Percentiles rank a stretch among this genome's conserved stretches.
These are phyloP conservation scores for Lophotis ruficrista DNA, from an alignment of 2,113 vertebrate species.

Conservation along the genomic window DNA sequence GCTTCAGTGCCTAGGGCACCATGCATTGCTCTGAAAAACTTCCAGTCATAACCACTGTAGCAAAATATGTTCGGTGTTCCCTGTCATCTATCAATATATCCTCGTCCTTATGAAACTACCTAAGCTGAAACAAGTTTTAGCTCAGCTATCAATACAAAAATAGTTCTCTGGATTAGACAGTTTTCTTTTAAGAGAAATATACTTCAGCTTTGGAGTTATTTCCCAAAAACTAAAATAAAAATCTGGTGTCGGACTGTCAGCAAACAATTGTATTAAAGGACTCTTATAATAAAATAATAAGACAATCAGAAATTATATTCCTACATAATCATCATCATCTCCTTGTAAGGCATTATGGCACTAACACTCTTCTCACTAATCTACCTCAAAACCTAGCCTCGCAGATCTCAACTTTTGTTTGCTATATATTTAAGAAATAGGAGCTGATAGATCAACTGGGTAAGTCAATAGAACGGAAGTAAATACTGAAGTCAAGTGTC, in stretches of 20 bases:
- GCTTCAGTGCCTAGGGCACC: not conserved
- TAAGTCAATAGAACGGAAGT: constrained; percentile 26
- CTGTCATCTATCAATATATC: not conserved
- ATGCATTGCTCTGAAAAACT: not conserved
- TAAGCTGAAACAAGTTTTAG: not conserved
- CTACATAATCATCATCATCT: not conserved
- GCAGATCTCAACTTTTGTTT: not conserved
- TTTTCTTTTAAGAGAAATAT: not conserved
- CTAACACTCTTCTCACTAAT: not conserved
- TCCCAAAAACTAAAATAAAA: not conserved
- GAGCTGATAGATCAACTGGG: not conserved
- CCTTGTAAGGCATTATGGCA: not conserved
- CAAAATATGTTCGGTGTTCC: not conserved
- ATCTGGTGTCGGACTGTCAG: not conserved
- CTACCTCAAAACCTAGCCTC: not conserved
- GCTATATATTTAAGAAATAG: not conserved
- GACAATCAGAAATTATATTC: not conserved
- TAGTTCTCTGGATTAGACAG: not conserved
- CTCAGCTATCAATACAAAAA: not conserved
- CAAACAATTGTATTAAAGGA: not conserved
- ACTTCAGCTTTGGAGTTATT: not conserved
- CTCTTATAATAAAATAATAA: not conserved
- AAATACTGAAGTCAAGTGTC: not conserved
- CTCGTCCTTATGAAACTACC: not conserved
- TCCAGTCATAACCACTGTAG: not conserved